Conservation (phyloP, 2,113 vertebrate genomes). For the Bagarius yarrelli region DNA sequence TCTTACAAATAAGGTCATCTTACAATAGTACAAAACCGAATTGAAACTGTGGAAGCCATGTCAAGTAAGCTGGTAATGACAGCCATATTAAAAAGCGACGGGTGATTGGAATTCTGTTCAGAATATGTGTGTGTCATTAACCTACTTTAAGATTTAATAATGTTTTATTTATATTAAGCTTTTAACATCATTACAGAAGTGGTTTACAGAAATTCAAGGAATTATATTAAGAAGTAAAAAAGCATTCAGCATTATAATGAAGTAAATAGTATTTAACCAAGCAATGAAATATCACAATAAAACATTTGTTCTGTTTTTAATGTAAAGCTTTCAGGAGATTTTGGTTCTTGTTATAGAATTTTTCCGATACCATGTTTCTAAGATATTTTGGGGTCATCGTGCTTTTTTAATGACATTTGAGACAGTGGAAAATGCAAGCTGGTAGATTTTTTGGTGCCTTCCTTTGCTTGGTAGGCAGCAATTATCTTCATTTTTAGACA, state of each 20-base stretch:
- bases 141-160: not conserved
- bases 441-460: not conserved
- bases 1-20: not conserved
- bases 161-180: not conserved
- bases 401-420: not conserved
- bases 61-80: not conserved
- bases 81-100: not conserved
- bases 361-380: not conserved
- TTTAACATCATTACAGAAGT: not conserved
- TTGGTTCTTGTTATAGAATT: not conserved
- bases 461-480: not conserved
- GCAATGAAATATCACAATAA: no score
- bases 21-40: not conserved
- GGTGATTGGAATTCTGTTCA: not conserved
- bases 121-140: not conserved
- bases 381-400: not conserved
- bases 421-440: not conserved
- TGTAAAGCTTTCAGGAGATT: not conserved
- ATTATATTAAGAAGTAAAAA: no score
- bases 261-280: no score
- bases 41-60: not conserved
- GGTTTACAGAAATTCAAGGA: no score
- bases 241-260: no score
- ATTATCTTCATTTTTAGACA: not conserved
- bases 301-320: not conserved